Evolutionary conservation across 2,113 vertebrate species (phyloP).

Genomic region (Aphyosemion australe): DNA sequence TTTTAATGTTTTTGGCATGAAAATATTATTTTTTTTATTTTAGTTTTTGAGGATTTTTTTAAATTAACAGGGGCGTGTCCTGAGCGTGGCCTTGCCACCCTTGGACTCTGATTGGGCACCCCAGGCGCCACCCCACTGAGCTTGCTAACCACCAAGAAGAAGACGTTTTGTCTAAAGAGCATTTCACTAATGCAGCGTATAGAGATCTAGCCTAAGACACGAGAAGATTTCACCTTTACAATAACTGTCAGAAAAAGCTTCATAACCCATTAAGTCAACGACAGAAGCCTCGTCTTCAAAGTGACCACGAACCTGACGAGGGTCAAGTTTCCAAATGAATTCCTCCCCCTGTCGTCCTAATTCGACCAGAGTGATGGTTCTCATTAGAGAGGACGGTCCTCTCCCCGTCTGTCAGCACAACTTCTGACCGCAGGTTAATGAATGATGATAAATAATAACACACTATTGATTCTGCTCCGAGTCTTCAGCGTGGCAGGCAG

Average conservation of each 20-base stretch:
- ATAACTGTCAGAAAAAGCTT: not conserved
- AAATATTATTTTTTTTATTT: too few relatives aligned
- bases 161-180: too few relatives aligned
- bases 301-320: not conserved
- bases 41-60: too few relatives aligned
- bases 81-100: too few relatives aligned
- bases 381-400: slow-evolving; percentile 52
- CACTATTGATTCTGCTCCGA: slow-evolving; percentile 55
- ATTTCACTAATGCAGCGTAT: too few relatives aligned
- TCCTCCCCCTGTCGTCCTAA: slow-evolving; percentile 23
- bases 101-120: too few relatives aligned
- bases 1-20: too few relatives aligned
- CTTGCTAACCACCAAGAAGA: too few relatives aligned
- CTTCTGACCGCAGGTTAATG: slow-evolving; percentile 63
- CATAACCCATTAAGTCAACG: not conserved
- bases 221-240: not conserved
- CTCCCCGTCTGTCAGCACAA: slow-evolving; percentile 41
- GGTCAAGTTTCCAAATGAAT: slow-evolving; percentile 23
- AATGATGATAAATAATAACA: slow-evolving; percentile 68
- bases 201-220: too few relatives aligned
- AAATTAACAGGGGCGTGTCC: too few relatives aligned
- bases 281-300: not conserved
- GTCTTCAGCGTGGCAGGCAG: slow-evolving; percentile 45
- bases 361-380: slow-evolving; percentile 54
- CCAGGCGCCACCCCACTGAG: too few relatives aligned